These are phyloP conservation scores for Dendrolimus kikuchii DNA, from an alignment of 1,140 invertebrate genomes.

Conservation along the genomic window DNA sequence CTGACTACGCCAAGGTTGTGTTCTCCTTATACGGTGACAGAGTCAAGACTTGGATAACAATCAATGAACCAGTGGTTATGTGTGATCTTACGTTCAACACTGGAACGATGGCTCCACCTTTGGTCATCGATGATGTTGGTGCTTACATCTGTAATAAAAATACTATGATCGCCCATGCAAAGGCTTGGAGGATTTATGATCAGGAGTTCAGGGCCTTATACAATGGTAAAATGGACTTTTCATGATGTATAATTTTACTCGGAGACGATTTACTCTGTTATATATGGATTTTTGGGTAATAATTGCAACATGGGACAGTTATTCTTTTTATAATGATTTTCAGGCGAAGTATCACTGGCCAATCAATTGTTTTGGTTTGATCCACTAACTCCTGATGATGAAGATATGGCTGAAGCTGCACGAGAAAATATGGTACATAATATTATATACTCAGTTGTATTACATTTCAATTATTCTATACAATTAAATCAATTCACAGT, in stretches of 20 bases:
- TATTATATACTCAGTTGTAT: too few species aligned
- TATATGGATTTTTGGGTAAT: too few species aligned
- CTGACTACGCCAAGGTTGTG: conserved; percentile 50
- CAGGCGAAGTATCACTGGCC: conserved; percentile 21
- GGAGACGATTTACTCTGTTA: too few species aligned
- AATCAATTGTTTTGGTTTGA: conserved; percentile 27
- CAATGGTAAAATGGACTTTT: conserved; percentile 33
- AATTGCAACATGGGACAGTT: too few species aligned
- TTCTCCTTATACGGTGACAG: conserved; percentile 55
- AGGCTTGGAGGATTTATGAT: conserved; percentile 73
- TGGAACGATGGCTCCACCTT: conserved; percentile 18
- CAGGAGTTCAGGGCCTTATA: conserved; percentile 16
- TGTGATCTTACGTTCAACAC: conserved; percentile 34
- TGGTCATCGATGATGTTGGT: conserved; percentile 34
- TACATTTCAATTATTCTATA: too few species aligned
- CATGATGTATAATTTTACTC: too few species aligned
- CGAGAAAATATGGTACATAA: conserved; percentile 20
- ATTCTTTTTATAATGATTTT: neutral
- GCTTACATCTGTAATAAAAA: conserved; percentile 71
- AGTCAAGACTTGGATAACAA: conserved; percentile 59
- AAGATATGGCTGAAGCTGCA: conserved; percentile 18
- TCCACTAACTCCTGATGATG: conserved; percentile 15
- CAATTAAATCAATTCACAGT: too few species aligned
- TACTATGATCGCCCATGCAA: conserved; percentile 72
- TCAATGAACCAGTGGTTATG: conserved; percentile 37